phyloP scores from a whole-genome alignment of 2,797 vertebrate genomes.

The Gephyroberyx darwinii region DNA sequence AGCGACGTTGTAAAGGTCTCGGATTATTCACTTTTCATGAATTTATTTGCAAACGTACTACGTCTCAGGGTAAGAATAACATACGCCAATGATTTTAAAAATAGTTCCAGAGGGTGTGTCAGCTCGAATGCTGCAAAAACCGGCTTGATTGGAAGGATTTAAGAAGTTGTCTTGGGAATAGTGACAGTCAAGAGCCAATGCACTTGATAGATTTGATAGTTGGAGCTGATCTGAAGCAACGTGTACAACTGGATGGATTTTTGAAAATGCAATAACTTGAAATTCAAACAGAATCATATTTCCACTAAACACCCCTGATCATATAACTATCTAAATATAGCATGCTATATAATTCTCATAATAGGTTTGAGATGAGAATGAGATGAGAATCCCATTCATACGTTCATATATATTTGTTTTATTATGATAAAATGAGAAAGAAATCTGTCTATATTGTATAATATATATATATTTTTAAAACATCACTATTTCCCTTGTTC shows the following conservation, averaged over 20 bases:
- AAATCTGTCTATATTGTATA: too few relatives aligned
- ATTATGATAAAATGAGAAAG: too few relatives aligned
- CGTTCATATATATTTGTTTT: too few relatives aligned
- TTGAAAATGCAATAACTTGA: constrained; percentile 21
- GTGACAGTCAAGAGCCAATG: constrained; percentile 26
- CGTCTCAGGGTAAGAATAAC: constrained; percentile 24
- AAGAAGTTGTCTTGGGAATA: background rate
- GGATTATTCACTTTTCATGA: constrained; percentile 38
- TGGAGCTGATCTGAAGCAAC: background rate
- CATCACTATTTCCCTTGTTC: background rate
- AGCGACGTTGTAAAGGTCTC: constrained; percentile 36
- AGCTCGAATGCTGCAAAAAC: constrained; percentile 40
- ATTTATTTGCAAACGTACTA: constrained; percentile 41
- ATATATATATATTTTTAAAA: background rate
- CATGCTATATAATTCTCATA: background rate
- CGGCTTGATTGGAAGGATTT: constrained; percentile 39
- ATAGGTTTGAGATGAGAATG: background rate
- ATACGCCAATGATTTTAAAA: background rate
- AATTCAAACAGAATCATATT: constrained; percentile 31
- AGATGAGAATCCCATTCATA: too few relatives aligned
- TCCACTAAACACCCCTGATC: constrained; percentile 33
- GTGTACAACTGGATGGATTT: constrained; percentile 1
- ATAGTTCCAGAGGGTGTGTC: constrained; percentile 14
- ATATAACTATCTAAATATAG: background rate
- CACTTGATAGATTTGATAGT: background rate